A percentile compares a stretch with the other conserved stretches of the same genome.
phyloP scores from a whole-genome alignment of 2,797 vertebrate species.

The Rhabdomys pumilio region DNA sequence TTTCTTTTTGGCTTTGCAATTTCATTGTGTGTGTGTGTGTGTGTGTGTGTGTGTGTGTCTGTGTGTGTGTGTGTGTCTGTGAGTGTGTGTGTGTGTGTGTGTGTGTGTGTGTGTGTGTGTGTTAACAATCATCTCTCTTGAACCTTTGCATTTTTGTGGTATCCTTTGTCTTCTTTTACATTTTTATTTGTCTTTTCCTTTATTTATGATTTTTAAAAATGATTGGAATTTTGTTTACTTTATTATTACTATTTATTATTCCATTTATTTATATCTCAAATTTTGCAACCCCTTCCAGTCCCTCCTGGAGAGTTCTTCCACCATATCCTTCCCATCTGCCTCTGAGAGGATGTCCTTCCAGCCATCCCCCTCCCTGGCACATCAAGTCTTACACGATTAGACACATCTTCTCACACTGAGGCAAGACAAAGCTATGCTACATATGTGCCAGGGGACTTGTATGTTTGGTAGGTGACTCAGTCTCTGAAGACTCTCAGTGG shows the following conservation, averaged over 20 bases:
- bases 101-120: too few relatives aligned
- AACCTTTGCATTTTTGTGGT: neutral
- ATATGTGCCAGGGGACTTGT: neutral
- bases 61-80: too few relatives aligned
- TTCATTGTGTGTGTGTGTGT: neutral
- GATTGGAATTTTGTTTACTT: neutral
- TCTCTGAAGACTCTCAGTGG: neutral
- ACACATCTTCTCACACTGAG: neutral
- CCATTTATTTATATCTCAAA: neutral
- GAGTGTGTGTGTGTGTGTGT: too few relatives aligned
- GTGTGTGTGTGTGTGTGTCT: too few relatives aligned
- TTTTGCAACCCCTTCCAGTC: neutral
- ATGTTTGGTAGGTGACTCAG: neutral
- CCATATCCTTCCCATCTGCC: neutral
- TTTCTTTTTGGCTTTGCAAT: neutral
- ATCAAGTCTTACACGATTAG: neutral
- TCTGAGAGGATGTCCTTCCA: neutral
- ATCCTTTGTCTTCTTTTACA: neutral
- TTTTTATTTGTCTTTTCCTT: neutral
- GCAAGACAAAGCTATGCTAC: neutral
- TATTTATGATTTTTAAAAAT: neutral
- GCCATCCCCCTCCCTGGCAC: fast-evolving
- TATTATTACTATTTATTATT: neutral
- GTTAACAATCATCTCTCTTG: neutral
- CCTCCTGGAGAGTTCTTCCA: neutral